Evolutionary conservation across 37 sponge, comb jelly and placozoan species (phyloP), one percentile per base, ranked within the genome.

Genomic region (Ephydatia muelleri): DNA sequence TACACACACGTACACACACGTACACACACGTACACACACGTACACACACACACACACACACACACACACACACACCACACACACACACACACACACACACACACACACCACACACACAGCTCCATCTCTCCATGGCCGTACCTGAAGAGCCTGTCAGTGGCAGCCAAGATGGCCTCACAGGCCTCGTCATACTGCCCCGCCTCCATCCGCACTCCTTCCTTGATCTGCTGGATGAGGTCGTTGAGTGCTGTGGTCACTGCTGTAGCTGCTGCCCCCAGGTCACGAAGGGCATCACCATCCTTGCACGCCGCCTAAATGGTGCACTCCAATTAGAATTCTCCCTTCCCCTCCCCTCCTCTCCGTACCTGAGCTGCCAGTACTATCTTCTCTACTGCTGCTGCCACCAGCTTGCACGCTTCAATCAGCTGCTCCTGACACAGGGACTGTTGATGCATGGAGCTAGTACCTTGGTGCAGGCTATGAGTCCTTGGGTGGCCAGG

Each of bases 381-480:
- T 48, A 95, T 91, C 86, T 92, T 92, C 65, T 92, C 95, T 57
- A 92, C 95, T 40, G 88, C 87, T 29, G 88, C 82, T 22, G 95
- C 95, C 29, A 91, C 91, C 31, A 87, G 67, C 69, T 95, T 95
- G 79, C 95, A 95, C 3, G 95, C 87, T 22, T 95, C 95, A 70
- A 95, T 91, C 23, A 95, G 85, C 77, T 95, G 95, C 40, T 95
- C 95, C 70, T 95, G 95, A 49, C 95, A 95, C 27, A 95, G 81
- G 13, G 86, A 68, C 85, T 86, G 84, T 95, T 92, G 26, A 95
- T 91, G 43, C 86, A 85, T 2, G 95, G 75, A n/a, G n/a, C n/a
- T n/a, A n/a, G n/a, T n/a, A n/a, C n/a, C n/a, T n/a, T n/a, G n/a
- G n/a, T n/a, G n/a, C 96, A 96, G 4, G 96, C 84, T 38, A 96